Base-by-base conservation (phyloP, 2,113 vertebrate genomes). In the Sorex fumeus region DNA sequence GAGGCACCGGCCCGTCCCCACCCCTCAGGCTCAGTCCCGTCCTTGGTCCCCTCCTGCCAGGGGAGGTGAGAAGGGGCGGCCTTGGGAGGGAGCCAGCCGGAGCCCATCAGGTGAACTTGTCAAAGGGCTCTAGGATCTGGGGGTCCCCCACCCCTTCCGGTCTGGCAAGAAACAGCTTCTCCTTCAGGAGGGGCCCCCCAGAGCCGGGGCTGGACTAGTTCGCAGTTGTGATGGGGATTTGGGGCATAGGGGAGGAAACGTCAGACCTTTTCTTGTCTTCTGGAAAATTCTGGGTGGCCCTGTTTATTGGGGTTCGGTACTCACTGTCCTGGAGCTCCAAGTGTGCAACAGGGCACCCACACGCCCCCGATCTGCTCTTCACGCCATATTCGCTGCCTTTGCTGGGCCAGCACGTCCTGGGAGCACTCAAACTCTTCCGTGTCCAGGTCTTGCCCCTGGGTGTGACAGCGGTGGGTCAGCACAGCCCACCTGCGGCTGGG, bases 341-440 rank as follows among this genome's bases (percentile, higher is more conserved):
- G 79, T 47, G 86, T 77, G 86, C 72, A 67, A 87, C 85, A 90
- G 83, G 90, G 81, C 75, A 79, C 83, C 93, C 82, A 89, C 91
- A 91, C 93, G 47, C 47, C 47, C 6, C 47, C 9, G 47, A 40
- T 7, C 47, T 50, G 47, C 47, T 50, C 47, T 10, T 10, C 47
- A 13, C 47, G 10, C 47, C 40, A 9, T 50, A 5, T 10, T 9
- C 40, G 40, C 40, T 40, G 40, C 40, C 40, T 40, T 40, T 40
- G 13, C 47, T 50, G 47, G 47, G 47, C 47, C 40, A 50, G 47
- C 47, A 12, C 47, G 47, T 50, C 47, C 47, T 9, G 13, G 47
- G 47, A 50, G 13, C 47, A 13, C 47, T 50, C 47, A 50, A 50
- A 9, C 47, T 50, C 47, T 10, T 50, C 47, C 13, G 47, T 13